Percentiles rank a stretch among this genome's conserved stretches.
phyloP scores from a whole-genome alignment of 2,113 vertebrate species.

The Turdus rufiventris region DNA sequence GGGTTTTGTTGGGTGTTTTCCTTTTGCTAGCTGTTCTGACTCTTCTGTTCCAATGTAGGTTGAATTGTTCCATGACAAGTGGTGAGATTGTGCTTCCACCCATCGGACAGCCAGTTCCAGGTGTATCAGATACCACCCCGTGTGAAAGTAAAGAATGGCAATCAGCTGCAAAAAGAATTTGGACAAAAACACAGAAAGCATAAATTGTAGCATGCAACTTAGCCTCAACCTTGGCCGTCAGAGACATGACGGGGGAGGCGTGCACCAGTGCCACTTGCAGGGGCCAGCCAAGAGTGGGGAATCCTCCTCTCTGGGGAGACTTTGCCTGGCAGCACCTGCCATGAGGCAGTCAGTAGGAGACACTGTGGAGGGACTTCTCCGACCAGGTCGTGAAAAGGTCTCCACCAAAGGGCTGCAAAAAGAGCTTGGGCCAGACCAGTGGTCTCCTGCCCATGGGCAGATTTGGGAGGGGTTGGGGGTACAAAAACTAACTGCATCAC shows the following conservation, averaged over 20 bases:
- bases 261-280: neutral
- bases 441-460: no score
- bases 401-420: neutral
- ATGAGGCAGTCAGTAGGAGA: neutral
- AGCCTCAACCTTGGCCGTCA: neutral
- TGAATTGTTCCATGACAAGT: neutral
- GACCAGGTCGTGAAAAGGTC: rapidly evolving
- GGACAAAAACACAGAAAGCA: neutral
- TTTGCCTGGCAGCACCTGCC: no score
- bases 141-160: neutral
- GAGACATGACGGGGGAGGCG: neutral
- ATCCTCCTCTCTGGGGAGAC: rapidly evolving
- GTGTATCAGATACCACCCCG: rapidly evolving
- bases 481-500: neutral
- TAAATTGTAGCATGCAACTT: no score
- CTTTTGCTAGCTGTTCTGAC: neutral
- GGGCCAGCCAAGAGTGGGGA: neutral
- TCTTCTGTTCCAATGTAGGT: neutral
- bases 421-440: neutral
- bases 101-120: neutral
- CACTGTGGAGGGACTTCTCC: neutral
- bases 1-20: neutral
- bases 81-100: neutral
- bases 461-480: rapidly evolving
- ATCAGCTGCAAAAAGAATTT: neutral